Evolutionary conservation across 2,113 vertebrate genomes (phyloP), one percentile per base, ranked within the genome.

Genomic region (Barnardius zonarius): DNA sequence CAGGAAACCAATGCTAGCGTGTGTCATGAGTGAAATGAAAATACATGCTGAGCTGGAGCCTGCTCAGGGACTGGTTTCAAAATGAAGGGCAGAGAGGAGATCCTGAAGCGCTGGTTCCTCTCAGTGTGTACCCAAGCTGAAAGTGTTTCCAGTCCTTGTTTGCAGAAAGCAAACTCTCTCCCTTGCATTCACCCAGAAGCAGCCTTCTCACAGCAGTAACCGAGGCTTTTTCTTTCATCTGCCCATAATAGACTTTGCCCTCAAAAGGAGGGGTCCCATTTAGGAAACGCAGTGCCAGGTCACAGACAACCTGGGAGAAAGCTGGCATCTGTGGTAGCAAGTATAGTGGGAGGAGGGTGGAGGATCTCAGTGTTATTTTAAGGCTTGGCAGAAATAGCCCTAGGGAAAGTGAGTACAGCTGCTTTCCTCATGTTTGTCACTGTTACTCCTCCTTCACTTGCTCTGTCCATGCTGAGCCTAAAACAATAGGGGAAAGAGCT

Each of bases 401-500:
- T 9, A 43, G 72, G 67, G 88, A 92, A 77, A 86, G 55, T 55
- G 76, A 81, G 88, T 51, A 31, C 83, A 93, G 92, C 88, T 92
- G 79, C 64, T 80, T 80, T 43, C 33, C 63, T 92, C 6, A 1
- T 46, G 49, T 74, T 59, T 86, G 78, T 90, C 49, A 9, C 57
- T 79, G 57, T 30, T 85, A 6, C 41, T 93, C 30, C 64, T 72
- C 63, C 55, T 88, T 72, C 72, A 25, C 79, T 94, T 80, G 63
- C 39, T 81, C 11, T 81, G n/a, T 86, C 2, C 0, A 4, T 54
- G 51, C 20, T 31, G 68, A 88, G 68, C 90, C 93, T 96, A 37
- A 86, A 94, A 93, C 82, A 92, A 86, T 43, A 80, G 82, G 35
- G 57, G 13, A 55, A 89, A 70, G n/a, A 88, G 62, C 87, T 92